Base-by-base conservation (phyloP, 2,797 vertebrate genomes). In the Fistularia commersonii region DNA sequence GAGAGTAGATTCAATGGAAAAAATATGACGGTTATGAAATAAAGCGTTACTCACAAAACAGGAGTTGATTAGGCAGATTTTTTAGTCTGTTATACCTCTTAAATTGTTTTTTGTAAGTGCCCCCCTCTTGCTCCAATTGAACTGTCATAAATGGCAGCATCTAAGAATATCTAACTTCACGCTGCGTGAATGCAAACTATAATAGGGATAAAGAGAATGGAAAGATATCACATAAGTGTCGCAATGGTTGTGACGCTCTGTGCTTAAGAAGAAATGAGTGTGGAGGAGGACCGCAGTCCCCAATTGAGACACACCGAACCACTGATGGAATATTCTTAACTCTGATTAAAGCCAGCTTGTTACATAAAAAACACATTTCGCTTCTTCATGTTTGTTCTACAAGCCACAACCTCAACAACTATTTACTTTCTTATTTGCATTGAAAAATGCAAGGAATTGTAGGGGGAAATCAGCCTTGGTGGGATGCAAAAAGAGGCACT, bases 261-360 rank as follows among this genome's bases (percentile, higher is more conserved):
- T 12, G 47, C 66, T 72, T 68, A 63, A 52, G 51, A 62, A 37
- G 35, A 65, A 53, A 66, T 38, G 40, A 70, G 63, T 46, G 65
- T 46, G 69, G 69, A 74, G 68, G 64, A 65, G 68, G 64, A 65
- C 48, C 1, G 23, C 37, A 67, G 72, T 69, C 73, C 66, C 57
- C 49, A 8, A 36, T 32, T 39, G 13, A 71, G 47, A 54, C 48
- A 61, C 38, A 58, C 42, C 44, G 42, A 11, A 6, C 51, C 41
- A 51, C 56, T 65, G 58, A 81, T 57, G 41, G 62, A 81, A 84
- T 77, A 77, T 64, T 69, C 55, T 32, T n/a, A 11, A 54, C 48
- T 79, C 71, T 70, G 75, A 87, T 85, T 77, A 83, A 77, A n/a
- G n/a, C n/a, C n/a, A n/a, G n/a, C n/a, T n/a, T n/a, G n/a, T n/a